Conservation (phyloP, 2,797 vertebrate genomes). For the Tenualosa thibaudeaui region DNA sequence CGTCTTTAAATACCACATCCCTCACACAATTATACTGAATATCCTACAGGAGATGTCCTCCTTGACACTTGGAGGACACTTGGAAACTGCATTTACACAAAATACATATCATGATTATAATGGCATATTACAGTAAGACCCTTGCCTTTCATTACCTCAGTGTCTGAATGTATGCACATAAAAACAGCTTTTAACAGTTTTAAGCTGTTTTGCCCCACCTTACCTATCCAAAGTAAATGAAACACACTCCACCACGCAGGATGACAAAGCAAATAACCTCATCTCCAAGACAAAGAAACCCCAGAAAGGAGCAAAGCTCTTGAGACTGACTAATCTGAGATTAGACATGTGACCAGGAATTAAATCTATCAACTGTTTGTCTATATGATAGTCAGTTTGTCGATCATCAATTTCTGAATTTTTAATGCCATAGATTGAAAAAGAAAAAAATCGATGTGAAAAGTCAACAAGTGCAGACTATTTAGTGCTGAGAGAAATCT, state of each 20-base stretch:
- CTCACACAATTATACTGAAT: conserved; percentile 26
- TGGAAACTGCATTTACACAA: not conserved
- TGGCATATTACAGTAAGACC: too few relatives aligned
- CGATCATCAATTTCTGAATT: not conserved
- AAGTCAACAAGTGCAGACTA: not conserved
- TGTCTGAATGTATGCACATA: not conserved
- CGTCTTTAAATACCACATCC: conserved; percentile 9
- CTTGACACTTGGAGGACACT: not conserved
- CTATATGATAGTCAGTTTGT: not conserved
- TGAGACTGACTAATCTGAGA: not conserved
- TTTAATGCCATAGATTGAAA: not conserved
- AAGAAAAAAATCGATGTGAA: not conserved
- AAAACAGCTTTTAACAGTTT: too few relatives aligned
- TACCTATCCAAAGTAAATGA: not conserved
- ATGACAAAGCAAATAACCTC: not conserved
- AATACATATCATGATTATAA: not conserved
- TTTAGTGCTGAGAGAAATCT: not conserved
- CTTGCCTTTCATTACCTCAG: not conserved
- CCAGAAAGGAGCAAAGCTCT: not conserved
- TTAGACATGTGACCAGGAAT: not conserved
- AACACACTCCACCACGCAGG: not conserved
- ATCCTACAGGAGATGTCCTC: conserved; percentile 17
- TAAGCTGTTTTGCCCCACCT: not conserved
- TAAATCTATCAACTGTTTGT: not conserved
- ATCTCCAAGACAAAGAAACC: not conserved